Evolutionary conservation across 2,888 invertebrate genomes (phyloP).

Genomic region (Tipula helvola): DNA sequence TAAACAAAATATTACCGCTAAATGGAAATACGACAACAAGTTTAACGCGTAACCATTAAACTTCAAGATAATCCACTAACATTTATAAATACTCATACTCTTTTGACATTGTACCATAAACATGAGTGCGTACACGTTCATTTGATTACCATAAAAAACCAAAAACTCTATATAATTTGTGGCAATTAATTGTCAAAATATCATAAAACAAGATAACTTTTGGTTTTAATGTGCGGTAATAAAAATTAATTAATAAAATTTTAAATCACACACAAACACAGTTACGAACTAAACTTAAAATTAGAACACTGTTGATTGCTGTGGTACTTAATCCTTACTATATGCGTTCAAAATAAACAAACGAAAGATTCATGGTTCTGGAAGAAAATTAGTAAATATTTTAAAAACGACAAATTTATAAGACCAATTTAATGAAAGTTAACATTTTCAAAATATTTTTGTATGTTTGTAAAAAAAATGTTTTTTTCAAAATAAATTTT

Average conservation of each 20-base stretch:
- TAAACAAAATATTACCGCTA: neutral
- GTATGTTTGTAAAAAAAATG: neutral
- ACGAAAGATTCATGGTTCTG: neutral
- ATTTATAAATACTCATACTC: neutral
- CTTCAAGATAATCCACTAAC: neutral
- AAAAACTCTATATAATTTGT: neutral
- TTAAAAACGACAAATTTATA: neutral
- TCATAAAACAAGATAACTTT: neutral
- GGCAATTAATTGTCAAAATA: neutral
- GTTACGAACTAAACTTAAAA: neutral
- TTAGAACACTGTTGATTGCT: neutral
- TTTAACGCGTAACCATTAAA: neutral
- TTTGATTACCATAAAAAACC: neutral
- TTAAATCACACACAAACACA: neutral
- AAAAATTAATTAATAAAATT: neutral
- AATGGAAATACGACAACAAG: neutral
- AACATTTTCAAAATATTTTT: neutral
- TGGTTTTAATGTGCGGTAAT: neutral
- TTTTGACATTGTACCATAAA: neutral
- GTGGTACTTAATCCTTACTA: neutral
- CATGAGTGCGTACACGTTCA: neutral
- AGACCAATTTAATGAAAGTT: neutral
- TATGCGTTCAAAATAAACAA: neutral
- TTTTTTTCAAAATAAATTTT: neutral
- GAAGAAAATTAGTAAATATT: neutral